Percentiles rank a stretch among this genome's conserved stretches.
These are phyloP conservation scores for Rana temporaria DNA, from an alignment of 2,113 vertebrate genomes.

Conservation along the genomic window DNA sequence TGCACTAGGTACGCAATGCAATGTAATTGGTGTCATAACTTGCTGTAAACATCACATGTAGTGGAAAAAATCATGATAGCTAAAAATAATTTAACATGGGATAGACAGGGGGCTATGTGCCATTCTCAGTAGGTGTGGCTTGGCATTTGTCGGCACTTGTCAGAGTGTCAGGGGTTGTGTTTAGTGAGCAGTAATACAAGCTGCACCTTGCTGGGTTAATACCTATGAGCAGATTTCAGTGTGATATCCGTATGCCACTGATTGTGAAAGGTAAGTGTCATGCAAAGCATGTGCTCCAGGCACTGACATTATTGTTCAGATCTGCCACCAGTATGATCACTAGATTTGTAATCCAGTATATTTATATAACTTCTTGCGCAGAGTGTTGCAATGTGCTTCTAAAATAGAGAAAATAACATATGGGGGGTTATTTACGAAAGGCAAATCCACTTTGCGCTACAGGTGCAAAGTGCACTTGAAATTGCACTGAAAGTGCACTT, in stretches of 20 bases:
- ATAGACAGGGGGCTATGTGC: slow-evolving; percentile 3
- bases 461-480: too few relatives aligned
- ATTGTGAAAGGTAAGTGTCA: slow-evolving; percentile 13
- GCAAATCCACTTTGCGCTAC: too few relatives aligned
- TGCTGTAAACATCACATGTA: slow-evolving; percentile 48
- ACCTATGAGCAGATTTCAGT: slow-evolving; percentile 15
- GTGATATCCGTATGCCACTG: not conserved
- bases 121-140: slow-evolving; percentile 3
- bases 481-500: too few relatives aligned
- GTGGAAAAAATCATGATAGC: slow-evolving; percentile 40
- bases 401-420: too few relatives aligned
- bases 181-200: not conserved
- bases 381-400: too few relatives aligned
- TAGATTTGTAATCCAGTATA: too few relatives aligned
- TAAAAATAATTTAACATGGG: slow-evolving; percentile 44
- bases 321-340: too few relatives aligned
- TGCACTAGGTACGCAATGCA: not conserved
- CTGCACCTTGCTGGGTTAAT: not conserved
- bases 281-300: not conserved
- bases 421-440: too few relatives aligned
- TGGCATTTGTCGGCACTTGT: slow-evolving; percentile 47
- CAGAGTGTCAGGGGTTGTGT: slow-evolving; percentile 21
- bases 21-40: slow-evolving; percentile 24
- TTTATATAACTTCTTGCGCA: too few relatives aligned
- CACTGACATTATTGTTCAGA: too few relatives aligned